phyloP scores from a whole-genome alignment of 2,113 vertebrate species.

The Felis catus region F.catus_Fca126_mat1.0 CM031412.1:52159501-52160000 shows the following conservation, averaged over 20 bases:
- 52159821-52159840: not conserved
- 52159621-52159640: not conserved
- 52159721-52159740: not conserved
- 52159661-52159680: not conserved
- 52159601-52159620: not conserved
- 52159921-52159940: conserved; percentile 76
- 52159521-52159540: not conserved
- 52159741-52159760: not conserved
- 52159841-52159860: not conserved
- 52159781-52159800: not conserved
- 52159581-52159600: not conserved
- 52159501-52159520: not conserved
- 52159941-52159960: conserved; percentile 45
- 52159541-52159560: not conserved
- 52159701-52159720: not conserved
- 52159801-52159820: not conserved
- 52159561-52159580: not conserved
- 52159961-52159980: conserved; percentile 66
- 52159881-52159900: conserved; percentile 77
- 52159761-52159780: not conserved
- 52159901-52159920: conserved; percentile 85
- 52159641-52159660: not conserved
- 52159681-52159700: not conserved
- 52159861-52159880: conserved; percentile 59
- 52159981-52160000: conserved; percentile 80